phyloP scores from a whole-genome alignment of 1,140 invertebrate species.

The Alviniconcha marisindica region DNA sequence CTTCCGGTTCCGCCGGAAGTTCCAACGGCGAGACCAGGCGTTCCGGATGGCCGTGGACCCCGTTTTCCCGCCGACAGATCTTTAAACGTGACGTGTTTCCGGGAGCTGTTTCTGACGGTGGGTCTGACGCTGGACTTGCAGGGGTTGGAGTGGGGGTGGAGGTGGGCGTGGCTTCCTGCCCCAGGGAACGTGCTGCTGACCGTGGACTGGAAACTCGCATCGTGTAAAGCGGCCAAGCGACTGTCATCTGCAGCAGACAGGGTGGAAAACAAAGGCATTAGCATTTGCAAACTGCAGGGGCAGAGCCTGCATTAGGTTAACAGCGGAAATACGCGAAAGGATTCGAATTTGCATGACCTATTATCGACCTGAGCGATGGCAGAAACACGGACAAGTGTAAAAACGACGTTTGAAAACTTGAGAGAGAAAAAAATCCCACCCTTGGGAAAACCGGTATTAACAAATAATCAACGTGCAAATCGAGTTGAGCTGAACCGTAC shows the following conservation, averaged over 20 bases:
- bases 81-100: conserved; percentile 51
- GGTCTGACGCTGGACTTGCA: conserved; percentile 49
- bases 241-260: conserved; percentile 40
- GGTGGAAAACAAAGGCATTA: background rate
- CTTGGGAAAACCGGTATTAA: too few species aligned
- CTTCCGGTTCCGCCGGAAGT: background rate
- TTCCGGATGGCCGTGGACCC: background rate
- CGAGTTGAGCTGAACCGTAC: too few species aligned
- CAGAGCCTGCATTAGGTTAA: too few species aligned
- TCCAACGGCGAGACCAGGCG: background rate
- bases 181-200: conserved; percentile 27
- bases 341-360: too few species aligned
- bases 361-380: too few species aligned
- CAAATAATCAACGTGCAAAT: too few species aligned
- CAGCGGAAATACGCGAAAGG: too few species aligned
- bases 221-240: conserved; percentile 37
- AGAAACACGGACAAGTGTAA: too few species aligned
- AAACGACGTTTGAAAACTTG: too few species aligned
- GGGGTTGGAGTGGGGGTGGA: conserved; percentile 28
- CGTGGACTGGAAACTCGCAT: conserved; percentile 47
- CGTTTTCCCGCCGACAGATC: conserved; percentile 41
- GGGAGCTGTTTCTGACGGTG: conserved; percentile 39
- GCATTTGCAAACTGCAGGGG: too few species aligned
- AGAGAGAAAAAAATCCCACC: too few species aligned
- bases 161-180: conserved; percentile 14